Percentiles rank a stretch among this genome's conserved stretches.
Conservation (phyloP, 92 coral and sea anemone species). For the Phenganax marumi region DNA sequence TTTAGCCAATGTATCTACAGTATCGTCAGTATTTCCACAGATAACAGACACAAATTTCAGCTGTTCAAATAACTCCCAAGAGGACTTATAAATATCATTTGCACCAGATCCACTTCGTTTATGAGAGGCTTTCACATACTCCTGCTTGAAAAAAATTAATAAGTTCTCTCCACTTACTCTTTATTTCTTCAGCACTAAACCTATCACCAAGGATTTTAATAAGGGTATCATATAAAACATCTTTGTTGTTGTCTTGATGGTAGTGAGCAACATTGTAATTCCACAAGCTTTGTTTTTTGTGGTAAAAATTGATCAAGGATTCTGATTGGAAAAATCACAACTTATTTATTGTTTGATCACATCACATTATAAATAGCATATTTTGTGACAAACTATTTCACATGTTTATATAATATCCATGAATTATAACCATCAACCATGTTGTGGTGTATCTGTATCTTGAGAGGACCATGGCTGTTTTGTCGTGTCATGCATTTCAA, state of each 20-base stretch:
- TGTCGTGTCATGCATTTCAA: slow-evolving; percentile 6
- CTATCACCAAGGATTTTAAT: slow-evolving; percentile 32
- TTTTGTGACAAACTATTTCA: not conserved
- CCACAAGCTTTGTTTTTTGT: slow-evolving; percentile 29
- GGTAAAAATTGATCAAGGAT: slow-evolving; percentile 5
- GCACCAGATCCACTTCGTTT: slow-evolving; percentile 46
- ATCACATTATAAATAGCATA: not conserved
- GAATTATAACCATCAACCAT: no score
- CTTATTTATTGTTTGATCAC: not conserved
- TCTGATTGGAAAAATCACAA: slow-evolving; percentile 34
- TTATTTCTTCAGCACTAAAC: slow-evolving; percentile 19
- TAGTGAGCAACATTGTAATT: slow-evolving; percentile 26
- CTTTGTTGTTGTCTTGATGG: slow-evolving; percentile 35
- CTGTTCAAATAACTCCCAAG: slow-evolving; percentile 32
- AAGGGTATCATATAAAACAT: slow-evolving; percentile 30
- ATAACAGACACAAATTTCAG: slow-evolving; percentile 31
- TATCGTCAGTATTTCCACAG: slow-evolving; percentile 39
- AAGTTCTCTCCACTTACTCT: slow-evolving; percentile 36
- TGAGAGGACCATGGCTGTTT: slow-evolving; percentile 31
- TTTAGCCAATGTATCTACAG: slow-evolving; percentile 19
- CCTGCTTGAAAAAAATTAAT: slow-evolving; percentile 35
- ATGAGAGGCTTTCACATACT: slow-evolving; percentile 28
- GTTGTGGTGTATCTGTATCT: slow-evolving; percentile 32
- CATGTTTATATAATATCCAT: no score
- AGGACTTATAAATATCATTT: slow-evolving; percentile 21